Conservation (phyloP, 2,888 invertebrate species). For the Scrobipalpa costella region DNA sequence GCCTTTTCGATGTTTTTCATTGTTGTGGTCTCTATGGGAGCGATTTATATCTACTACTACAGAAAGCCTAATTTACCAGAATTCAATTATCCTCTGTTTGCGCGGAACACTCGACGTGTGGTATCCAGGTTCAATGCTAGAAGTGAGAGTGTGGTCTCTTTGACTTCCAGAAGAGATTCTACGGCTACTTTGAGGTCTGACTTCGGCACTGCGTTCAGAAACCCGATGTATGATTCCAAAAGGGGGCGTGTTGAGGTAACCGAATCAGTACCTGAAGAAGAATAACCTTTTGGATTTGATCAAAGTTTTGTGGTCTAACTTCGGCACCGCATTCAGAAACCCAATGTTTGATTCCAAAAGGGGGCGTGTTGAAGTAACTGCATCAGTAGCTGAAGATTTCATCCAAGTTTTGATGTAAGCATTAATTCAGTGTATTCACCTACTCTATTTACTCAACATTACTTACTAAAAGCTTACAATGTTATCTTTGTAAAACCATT, state of each 20-base stretch:
- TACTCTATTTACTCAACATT: no score
- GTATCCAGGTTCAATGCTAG: slow-evolving; percentile 61
- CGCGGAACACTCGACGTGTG: slow-evolving; percentile 41
- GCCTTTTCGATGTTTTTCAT: slow-evolving; percentile 62
- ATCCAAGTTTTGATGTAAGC: not conserved
- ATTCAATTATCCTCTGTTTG: slow-evolving; percentile 43
- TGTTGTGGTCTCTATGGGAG: slow-evolving; percentile 52
- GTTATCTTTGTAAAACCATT: no score
- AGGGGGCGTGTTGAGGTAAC: slow-evolving; percentile 60
- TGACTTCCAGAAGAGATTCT: slow-evolving; percentile 64
- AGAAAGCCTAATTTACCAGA: slow-evolving; percentile 46
- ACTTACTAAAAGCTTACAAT: no score
- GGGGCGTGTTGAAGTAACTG: slow-evolving; percentile 57
- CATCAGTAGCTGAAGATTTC: slow-evolving; percentile 49
- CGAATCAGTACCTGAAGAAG: slow-evolving; percentile 52
- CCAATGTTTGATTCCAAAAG: slow-evolving; percentile 70
- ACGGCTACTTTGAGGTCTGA: slow-evolving; percentile 42
- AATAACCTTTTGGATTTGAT: not conserved
- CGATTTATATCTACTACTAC: slow-evolving; percentile 65
- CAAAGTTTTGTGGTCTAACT: slow-evolving; percentile 32
- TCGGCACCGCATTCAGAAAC: slow-evolving; percentile 63
- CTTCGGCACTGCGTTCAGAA: slow-evolving; percentile 60
- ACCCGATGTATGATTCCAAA: slow-evolving; percentile 69
- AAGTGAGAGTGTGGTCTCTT: slow-evolving; percentile 68
- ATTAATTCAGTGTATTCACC: no score